Evolutionary conservation across 1,140 invertebrate genomes (phyloP).

Genomic region (Brachionus rotundiformis): DNA sequence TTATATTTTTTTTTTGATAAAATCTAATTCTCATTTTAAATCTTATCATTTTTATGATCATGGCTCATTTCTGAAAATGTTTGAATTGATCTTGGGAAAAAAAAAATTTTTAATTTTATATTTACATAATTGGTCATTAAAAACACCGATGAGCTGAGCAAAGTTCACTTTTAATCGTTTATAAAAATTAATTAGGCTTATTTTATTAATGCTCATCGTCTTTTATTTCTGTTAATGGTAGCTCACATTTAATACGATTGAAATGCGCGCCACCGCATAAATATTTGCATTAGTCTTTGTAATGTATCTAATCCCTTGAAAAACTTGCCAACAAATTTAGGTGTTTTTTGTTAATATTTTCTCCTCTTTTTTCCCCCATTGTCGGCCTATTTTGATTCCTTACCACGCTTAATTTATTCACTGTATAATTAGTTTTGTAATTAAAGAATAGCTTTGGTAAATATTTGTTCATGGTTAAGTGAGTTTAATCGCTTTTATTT

Average conservation of each 20-base stretch:
- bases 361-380: not conserved
- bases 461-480: constrained; percentile 42
- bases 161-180: constrained; percentile 9
- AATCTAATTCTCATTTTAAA: not conserved
- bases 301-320: constrained; percentile 27
- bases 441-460: constrained; percentile 39
- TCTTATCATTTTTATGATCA: not conserved
- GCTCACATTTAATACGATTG: constrained; percentile 12
- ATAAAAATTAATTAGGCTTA: constrained; percentile 46
- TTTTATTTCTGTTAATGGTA: constrained; percentile 41
- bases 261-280: constrained; percentile 28
- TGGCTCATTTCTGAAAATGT: not conserved
- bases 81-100: not conserved
- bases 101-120: not conserved
- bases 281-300: constrained; percentile 17
- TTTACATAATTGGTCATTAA: not conserved
- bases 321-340: constrained; percentile 12
- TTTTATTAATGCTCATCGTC: constrained; percentile 32
- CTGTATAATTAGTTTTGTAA: constrained; percentile 40
- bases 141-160: not conserved
- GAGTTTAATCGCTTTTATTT: constrained; percentile 24
- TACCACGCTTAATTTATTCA: constrained; percentile 45
- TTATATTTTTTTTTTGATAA: not conserved
- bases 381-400: not conserved
- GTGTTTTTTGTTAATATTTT: constrained; percentile 18